Percentiles rank a stretch among this genome's conserved stretches.
Conservation (phyloP, 2,797 vertebrate species). For the Valencia hispanica region DNA sequence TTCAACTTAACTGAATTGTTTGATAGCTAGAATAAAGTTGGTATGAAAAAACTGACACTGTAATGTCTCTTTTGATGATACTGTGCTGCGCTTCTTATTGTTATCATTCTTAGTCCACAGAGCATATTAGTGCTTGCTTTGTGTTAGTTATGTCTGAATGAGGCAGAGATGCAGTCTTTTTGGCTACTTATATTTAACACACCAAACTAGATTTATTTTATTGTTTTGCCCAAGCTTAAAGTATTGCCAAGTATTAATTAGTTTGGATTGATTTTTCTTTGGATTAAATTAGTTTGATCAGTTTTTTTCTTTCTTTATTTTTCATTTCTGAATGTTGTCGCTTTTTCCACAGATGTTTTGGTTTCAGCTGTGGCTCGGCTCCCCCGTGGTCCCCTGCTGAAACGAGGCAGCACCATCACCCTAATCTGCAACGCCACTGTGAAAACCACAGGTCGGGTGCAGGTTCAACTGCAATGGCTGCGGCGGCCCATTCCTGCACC, state of each 20-base stretch:
- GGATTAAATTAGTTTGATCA: neutral
- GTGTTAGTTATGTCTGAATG: conserved; percentile 4
- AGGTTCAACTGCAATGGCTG: conserved; percentile 85
- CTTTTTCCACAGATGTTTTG: conserved; percentile 75
- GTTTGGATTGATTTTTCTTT: neutral
- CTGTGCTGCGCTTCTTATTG: neutral
- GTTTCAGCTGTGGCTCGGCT: conserved; percentile 78
- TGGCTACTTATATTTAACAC: neutral
- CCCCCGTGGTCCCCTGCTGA: conserved; percentile 78
- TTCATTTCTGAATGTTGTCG: neutral
- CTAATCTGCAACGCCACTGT: conserved; percentile 86
- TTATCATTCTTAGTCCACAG: neutral
- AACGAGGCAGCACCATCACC: conserved; percentile 83
- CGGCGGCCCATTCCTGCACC: conserved; percentile 65
- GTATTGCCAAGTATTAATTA: neutral
- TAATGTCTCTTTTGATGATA: neutral
- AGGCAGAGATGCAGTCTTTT: conserved; percentile 13
- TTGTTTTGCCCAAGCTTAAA: neutral
- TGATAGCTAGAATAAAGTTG: neutral
- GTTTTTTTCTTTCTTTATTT: neutral
- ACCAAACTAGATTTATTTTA: neutral
- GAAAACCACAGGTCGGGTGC: conserved; percentile 76
- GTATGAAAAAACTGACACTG: neutral
- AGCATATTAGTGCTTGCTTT: neutral
- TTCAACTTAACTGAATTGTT: neutral